Evolutionary conservation across 2,888 invertebrate species (phyloP).

Genomic region (Aphodius sticticus): DNA sequence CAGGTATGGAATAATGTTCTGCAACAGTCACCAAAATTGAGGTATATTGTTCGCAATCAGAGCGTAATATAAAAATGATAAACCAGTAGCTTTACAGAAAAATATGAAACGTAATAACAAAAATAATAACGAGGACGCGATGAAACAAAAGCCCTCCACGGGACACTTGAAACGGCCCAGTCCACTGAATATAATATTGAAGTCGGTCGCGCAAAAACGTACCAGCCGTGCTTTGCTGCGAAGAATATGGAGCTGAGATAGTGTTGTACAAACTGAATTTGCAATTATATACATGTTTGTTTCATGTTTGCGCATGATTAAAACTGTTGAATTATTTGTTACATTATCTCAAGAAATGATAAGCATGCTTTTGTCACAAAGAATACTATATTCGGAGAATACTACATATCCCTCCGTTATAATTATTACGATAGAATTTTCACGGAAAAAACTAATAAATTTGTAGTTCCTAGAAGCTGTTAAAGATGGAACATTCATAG

Average conservation of each 20-base stretch:
- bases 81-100: background rate
- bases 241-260: background rate
- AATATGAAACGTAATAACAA: background rate
- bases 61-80: background rate
- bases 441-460: no score
- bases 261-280: background rate
- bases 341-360: background rate
- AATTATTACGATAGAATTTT: no score
- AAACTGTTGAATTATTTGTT: background rate
- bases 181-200: conserved; percentile 4
- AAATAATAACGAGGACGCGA: background rate
- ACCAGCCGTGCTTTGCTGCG: background rate
- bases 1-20: background rate
- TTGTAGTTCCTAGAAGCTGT: no score
- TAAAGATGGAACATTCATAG: no score
- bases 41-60: background rate
- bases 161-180: background rate
- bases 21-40: background rate
- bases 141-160: background rate
- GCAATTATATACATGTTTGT: background rate
- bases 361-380: background rate
- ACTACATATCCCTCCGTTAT: no score
- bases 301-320: background rate
- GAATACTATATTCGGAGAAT: background rate
- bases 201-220: background rate